phyloP scores from a whole-genome alignment of 2,113 vertebrate species.

The Struthio camelus region DNA sequence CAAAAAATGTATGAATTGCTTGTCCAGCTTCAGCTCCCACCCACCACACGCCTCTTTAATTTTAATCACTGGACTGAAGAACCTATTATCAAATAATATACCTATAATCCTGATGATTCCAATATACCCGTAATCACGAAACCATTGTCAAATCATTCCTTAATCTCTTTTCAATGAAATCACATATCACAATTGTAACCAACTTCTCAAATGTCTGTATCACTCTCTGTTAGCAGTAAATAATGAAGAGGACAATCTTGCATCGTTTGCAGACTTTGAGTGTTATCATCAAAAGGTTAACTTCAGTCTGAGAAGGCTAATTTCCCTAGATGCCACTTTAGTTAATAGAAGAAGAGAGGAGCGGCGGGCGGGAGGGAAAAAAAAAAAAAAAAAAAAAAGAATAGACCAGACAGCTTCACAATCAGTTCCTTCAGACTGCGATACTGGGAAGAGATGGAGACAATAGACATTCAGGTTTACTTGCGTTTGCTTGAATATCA shows the following conservation, averaged over 20 bases:
- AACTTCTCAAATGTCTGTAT: neutral
- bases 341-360: neutral
- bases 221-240: neutral
- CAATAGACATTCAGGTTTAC: too few species aligned
- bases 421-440: too few species aligned
- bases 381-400: too few species aligned
- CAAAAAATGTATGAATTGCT: neutral
- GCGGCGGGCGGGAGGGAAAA: too few species aligned
- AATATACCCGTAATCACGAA: neutral
- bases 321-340: neutral
- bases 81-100: neutral
- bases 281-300: neutral
- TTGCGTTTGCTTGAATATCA: neutral
- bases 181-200: neutral
- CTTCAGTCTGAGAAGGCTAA: neutral
- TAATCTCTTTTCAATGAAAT: neutral
- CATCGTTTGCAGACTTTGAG: neutral
- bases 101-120: neutral
- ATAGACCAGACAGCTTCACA: too few species aligned
- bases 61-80: neutral
- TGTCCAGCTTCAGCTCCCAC: neutral
- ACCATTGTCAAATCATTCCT: neutral
- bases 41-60: neutral
- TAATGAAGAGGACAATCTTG: neutral
- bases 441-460: too few species aligned